phyloP scores from a whole-genome alignment of 1,140 invertebrate species.

The Sarcophaga bullata region DNA sequence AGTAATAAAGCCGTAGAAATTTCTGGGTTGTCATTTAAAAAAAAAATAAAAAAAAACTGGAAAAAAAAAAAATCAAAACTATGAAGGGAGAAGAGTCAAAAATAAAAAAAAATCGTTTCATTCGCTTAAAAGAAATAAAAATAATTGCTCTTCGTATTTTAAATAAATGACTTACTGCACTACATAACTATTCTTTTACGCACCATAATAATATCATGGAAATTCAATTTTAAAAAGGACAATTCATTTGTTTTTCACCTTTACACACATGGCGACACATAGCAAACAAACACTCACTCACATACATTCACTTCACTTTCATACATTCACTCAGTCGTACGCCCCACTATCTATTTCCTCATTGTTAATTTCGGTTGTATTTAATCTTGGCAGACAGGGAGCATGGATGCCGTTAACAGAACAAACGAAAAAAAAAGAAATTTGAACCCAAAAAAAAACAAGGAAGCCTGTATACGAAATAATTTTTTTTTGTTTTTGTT shows the following conservation, averaged over 20 bases:
- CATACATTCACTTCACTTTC: not conserved
- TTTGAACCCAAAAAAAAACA: not conserved
- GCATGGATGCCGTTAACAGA: not conserved
- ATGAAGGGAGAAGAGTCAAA: no score
- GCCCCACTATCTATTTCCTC: not conserved
- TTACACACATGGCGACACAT: no score
- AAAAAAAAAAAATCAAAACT: no score
- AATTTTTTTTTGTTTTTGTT: no score
- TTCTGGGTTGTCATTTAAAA: no score
- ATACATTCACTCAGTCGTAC: not conserved
- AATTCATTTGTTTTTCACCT: constrained; percentile 17
- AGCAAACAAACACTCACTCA: not conserved
- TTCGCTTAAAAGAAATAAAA: constrained; percentile 2
- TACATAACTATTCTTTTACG: constrained; percentile 30
- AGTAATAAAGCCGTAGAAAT: no score
- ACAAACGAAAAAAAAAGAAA: constrained; percentile 6
- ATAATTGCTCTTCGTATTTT: constrained; percentile 14
- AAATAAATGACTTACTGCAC: constrained; percentile 30
- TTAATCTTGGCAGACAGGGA: not conserved
- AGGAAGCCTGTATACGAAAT: not conserved
- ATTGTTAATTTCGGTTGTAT: not conserved
- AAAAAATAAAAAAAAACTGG: no score
- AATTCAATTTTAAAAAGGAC: constrained; percentile 24
- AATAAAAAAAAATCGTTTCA: no score
- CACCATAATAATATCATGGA: constrained; percentile 13